Conservation (phyloP, 2,797 vertebrate species). For the Pteronotus mesoamericanus region DNA sequence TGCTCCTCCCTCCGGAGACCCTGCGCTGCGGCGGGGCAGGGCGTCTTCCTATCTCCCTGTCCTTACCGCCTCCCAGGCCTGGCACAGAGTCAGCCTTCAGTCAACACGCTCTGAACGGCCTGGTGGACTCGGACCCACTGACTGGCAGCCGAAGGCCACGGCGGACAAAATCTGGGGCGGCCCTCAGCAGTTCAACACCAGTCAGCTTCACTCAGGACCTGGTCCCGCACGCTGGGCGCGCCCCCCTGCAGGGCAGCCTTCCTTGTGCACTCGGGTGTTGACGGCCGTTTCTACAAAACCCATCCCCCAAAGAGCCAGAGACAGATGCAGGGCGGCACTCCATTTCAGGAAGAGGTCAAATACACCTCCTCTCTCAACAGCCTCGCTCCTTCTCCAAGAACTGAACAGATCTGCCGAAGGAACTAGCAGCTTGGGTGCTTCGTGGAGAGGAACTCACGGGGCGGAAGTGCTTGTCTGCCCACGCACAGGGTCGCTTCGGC, state of each 20-base stretch:
- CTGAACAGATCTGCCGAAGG: neutral
- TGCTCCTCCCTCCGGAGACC: no score
- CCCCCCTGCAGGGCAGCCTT: neutral
- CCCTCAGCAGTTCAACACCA: neutral
- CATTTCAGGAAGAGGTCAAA: neutral
- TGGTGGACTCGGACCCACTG: neutral
- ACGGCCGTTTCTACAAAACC: neutral
- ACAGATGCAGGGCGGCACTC: neutral
- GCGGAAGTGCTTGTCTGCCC: neutral
- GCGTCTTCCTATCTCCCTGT: neutral
- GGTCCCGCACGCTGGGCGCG: neutral
- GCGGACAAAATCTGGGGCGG: constrained; percentile 2
- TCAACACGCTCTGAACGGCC: neutral
- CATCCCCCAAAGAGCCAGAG: neutral
- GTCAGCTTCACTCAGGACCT: neutral
- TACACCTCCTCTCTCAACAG: neutral
- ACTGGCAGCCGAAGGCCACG: neutral
- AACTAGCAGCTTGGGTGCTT: neutral
- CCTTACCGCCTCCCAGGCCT: neutral
- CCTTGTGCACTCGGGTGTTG: neutral
- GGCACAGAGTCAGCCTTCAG: neutral
- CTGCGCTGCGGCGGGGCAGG: no score
- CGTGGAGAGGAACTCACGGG: neutral
- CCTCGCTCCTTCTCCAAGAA: neutral
- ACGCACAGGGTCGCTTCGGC: neutral